Percentiles rank a stretch among this genome's conserved stretches.
Conservation (phyloP, 2,888 invertebrate species). For the Polyploca ridens region DNA sequence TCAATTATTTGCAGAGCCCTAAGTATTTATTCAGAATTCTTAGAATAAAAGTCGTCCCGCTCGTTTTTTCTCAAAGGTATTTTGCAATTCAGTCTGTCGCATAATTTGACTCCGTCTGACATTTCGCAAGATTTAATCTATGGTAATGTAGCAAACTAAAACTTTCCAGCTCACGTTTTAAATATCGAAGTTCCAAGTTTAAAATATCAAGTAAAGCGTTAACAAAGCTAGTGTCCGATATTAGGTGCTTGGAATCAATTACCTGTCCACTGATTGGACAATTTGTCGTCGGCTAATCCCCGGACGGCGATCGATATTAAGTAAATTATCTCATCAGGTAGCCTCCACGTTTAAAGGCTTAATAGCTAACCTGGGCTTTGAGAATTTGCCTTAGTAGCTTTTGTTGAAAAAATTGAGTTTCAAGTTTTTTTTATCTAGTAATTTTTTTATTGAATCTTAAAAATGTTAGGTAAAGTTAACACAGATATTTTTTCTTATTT, state of each 20-base stretch:
- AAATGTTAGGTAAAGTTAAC: no score
- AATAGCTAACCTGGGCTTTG: slow-evolving; percentile 23
- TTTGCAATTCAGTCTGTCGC: slow-evolving; percentile 5
- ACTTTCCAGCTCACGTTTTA: slow-evolving; percentile 11
- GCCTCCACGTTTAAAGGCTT: slow-evolving; percentile 36
- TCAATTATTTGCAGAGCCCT: not conserved
- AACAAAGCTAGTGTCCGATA: slow-evolving; percentile 54
- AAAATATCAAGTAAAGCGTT: slow-evolving; percentile 35
- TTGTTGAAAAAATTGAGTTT: slow-evolving; percentile 17
- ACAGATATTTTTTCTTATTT: no score
- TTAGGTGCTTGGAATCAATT: slow-evolving; percentile 84
- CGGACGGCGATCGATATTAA: slow-evolving; percentile 66
- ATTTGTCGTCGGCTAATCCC: slow-evolving; percentile 83
- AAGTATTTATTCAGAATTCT: not conserved
- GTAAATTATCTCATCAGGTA: slow-evolving; percentile 77
- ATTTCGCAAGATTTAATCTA: slow-evolving; percentile 1
- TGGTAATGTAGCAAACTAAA: not conserved
- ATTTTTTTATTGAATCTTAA: no score
- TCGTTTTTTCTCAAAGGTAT: not conserved
- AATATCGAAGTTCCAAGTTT: slow-evolving; percentile 34
- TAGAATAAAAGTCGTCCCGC: not conserved
- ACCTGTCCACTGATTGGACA: slow-evolving; percentile 84
- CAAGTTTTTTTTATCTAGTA: no score
- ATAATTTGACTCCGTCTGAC: slow-evolving; percentile 2
- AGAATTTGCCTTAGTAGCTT: slow-evolving; percentile 17